phyloP scores from a whole-genome alignment of 2,888 invertebrate species.

The Nephrotoma guestfalica region DNA sequence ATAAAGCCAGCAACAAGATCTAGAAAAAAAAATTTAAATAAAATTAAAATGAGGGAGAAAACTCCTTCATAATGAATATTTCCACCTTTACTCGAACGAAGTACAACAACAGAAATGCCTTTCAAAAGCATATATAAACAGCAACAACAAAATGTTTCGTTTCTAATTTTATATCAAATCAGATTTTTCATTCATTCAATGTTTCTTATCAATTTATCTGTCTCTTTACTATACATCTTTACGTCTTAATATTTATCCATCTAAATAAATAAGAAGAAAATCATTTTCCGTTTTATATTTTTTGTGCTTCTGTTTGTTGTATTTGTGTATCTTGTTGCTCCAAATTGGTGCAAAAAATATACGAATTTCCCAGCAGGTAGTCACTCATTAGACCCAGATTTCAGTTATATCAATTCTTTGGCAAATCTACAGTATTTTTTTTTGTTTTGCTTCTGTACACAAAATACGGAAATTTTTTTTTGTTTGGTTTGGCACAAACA shows the following conservation, averaged over 20 bases:
- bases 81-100: background rate
- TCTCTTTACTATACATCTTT: background rate
- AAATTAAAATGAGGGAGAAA: background rate
- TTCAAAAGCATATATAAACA: background rate
- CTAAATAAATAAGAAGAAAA: background rate
- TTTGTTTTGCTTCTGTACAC: background rate
- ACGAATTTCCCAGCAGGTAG: constrained; percentile 9
- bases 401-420: background rate
- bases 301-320: background rate
- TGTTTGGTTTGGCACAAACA: background rate
- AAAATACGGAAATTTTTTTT: background rate
- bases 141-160: background rate
- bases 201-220: background rate
- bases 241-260: background rate
- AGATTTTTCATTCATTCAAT: background rate
- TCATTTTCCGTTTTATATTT: constrained; percentile 10
- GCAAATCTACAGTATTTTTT: background rate
- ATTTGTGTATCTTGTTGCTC: background rate
- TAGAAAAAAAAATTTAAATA: background rate
- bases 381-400: constrained; percentile 11
- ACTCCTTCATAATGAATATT: background rate
- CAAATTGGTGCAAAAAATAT: constrained; percentile 2
- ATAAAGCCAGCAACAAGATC: background rate
- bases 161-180: background rate
- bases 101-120: background rate